phyloP scores from a whole-genome alignment of 2,797 vertebrate species.

The Macrochelys suwanniensis region DNA sequence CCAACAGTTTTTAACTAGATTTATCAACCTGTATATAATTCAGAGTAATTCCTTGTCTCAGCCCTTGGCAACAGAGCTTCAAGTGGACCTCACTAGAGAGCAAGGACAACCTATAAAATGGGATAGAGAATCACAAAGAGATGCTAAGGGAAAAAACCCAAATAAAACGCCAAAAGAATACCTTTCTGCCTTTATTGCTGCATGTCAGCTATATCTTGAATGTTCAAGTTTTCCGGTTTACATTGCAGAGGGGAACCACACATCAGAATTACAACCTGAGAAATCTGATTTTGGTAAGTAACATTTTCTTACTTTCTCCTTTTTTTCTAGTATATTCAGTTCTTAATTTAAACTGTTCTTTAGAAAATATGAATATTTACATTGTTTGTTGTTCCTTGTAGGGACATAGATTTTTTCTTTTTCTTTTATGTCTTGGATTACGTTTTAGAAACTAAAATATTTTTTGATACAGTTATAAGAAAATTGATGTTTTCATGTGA shows the following conservation, averaged over 20 bases:
- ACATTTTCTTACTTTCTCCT: background rate
- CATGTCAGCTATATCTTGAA: slow-evolving; percentile 97
- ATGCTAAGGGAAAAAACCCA: slow-evolving; percentile 72
- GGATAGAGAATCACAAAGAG: slow-evolving; percentile 76
- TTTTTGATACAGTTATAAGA: background rate
- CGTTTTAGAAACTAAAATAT: background rate
- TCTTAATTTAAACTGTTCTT: background rate
- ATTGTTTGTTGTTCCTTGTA: slow-evolving; percentile 1
- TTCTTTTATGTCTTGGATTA: background rate
- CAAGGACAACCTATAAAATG: slow-evolving; percentile 76
- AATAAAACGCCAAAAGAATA: slow-evolving; percentile 86
- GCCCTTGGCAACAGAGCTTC: slow-evolving; percentile 72
- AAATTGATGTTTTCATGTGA: background rate
- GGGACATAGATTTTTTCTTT: background rate
- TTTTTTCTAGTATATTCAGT: background rate
- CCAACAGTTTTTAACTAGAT: slow-evolving; percentile 94
- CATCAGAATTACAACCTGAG: slow-evolving; percentile 88
- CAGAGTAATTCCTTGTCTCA: slow-evolving; percentile 80
- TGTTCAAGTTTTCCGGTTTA: slow-evolving; percentile 99
- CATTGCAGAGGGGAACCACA: slow-evolving; percentile 95
- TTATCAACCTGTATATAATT: slow-evolving; percentile 91
- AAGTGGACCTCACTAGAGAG: slow-evolving; percentile 59
- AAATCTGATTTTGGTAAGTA: slow-evolving; percentile 81
- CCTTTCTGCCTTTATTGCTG: slow-evolving; percentile 92
- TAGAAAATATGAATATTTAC: background rate